A percentile compares a stretch with the other conserved stretches of the same genome.
phyloP scores from a whole-genome alignment of 2,113 vertebrate genomes.

The Callocephalon fimbriatum region DNA sequence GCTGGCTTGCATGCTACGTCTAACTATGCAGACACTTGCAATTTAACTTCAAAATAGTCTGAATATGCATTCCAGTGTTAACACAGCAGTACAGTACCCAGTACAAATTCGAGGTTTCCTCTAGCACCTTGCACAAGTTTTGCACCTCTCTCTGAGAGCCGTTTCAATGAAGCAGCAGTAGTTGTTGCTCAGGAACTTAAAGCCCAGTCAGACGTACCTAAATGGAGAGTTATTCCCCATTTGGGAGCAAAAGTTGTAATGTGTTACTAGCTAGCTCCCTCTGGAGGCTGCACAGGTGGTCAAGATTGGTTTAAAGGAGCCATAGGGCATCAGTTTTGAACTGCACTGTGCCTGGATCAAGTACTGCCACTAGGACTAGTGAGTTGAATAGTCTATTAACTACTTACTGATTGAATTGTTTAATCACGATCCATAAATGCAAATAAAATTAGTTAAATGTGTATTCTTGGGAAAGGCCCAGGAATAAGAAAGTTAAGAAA shows the following conservation, averaged over 20 bases:
- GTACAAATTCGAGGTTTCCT: not conserved
- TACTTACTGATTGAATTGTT: not conserved
- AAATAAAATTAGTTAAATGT: not conserved
- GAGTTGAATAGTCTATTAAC: not conserved
- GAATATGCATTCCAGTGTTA: not conserved
- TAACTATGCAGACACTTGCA: not conserved
- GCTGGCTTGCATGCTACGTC: not conserved
- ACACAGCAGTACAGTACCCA: not conserved
- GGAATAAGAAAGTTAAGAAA: not conserved
- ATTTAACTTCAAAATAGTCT: not conserved
- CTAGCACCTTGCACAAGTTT: not conserved
- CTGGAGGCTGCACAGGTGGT: not conserved
- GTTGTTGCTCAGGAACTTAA: rapidly evolving
- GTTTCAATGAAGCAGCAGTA: not conserved
- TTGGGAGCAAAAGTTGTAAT: not conserved
- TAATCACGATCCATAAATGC: not conserved
- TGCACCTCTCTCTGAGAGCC: not conserved
- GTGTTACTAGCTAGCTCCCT: not conserved
- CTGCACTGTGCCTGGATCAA: not conserved
- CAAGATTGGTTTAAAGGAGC: not conserved
- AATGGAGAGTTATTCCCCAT: not conserved
- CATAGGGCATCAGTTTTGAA: not conserved
- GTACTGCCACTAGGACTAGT: not conserved
- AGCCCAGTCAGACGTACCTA: not conserved
- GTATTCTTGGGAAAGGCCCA: not conserved